A percentile compares a stretch with the other conserved stretches of the same genome.
Conservation (phyloP, 2,113 vertebrate genomes). For the Lethenteron reissneri region DNA sequence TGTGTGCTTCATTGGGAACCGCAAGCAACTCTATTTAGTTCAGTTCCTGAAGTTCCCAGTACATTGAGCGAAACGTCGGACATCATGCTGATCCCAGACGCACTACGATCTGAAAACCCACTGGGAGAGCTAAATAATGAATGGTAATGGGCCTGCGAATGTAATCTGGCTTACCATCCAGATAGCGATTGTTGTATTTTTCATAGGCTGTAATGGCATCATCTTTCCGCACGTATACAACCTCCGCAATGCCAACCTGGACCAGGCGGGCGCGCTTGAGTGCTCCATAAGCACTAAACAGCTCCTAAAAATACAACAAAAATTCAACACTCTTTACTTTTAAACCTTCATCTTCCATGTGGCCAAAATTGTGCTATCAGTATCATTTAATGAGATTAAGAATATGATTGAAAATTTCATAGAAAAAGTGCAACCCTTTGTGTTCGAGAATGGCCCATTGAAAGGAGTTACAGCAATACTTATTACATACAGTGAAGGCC, state of each 20-base stretch:
- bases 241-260: constrained; percentile 76
- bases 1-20: no score
- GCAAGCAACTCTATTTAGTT: not conserved
- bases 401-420: no score
- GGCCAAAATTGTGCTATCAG: no score
- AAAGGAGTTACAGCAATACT: no score
- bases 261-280: constrained; percentile 72
- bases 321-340: not conserved
- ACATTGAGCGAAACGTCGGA: not conserved
- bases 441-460: no score
- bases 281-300: constrained; percentile 90
- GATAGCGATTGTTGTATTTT: constrained; percentile 92
- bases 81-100: constrained; percentile 5
- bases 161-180: constrained; percentile 46
- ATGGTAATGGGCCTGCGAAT: not conserved
- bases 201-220: constrained; percentile 84
- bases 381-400: no score
- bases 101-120: not conserved
- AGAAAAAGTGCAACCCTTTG: no score
- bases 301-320: constrained; percentile 32
- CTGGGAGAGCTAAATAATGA: not conserved
- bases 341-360: no score
- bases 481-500: no score
- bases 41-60: not conserved
- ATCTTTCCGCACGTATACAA: constrained; percentile 89